phyloP scores from a whole-genome alignment of 2,113 vertebrate species.

The Calidris pygmaea region DNA sequence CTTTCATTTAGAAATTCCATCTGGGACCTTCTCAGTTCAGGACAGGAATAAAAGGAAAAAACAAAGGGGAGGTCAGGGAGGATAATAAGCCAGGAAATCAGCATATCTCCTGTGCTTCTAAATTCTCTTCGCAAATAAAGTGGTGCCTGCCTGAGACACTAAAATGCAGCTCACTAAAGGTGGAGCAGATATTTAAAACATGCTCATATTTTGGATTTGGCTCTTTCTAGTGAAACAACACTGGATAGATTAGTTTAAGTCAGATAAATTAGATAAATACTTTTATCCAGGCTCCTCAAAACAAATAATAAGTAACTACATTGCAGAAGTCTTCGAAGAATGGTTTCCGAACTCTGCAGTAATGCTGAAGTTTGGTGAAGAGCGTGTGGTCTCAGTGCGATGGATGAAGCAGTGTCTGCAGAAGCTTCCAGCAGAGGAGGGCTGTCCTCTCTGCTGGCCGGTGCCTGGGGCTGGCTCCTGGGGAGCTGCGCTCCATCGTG shows the following conservation, averaged over 20 bases:
- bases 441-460: background rate
- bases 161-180: background rate
- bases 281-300: background rate
- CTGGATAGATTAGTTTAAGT: background rate
- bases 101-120: conserved; percentile 7
- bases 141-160: background rate
- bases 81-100: conserved; percentile 47
- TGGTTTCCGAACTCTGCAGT: background rate
- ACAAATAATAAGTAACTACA: background rate
- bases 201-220: background rate
- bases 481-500: accelerated
- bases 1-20: conserved; percentile 43
- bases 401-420: accelerated
- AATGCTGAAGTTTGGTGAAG: background rate
- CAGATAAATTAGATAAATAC: background rate
- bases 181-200: background rate
- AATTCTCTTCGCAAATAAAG: conserved; percentile 18
- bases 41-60: conserved; percentile 25
- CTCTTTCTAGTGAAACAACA: background rate
- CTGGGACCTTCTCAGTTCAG: conserved; percentile 12
- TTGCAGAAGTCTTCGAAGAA: background rate
- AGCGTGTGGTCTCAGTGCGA: background rate
- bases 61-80: conserved; percentile 4
- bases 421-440: background rate
- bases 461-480: background rate